Conservation (phyloP, 2,797 vertebrate species). For the Mallotus villosus region DNA sequence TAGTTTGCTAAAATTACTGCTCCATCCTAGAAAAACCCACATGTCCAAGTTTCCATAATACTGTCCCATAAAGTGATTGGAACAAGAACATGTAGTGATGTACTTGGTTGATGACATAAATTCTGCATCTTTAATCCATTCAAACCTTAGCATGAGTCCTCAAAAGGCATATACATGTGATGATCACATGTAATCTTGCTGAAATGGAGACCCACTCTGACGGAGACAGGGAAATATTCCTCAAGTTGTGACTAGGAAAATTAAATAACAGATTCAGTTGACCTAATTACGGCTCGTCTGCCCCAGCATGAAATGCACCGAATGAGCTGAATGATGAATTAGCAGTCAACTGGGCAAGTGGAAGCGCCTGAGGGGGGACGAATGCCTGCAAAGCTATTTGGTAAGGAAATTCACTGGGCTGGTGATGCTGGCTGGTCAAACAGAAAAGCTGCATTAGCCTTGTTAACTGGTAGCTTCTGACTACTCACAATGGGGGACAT, state of each 20-base stretch:
- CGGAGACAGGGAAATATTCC: conserved; percentile 21
- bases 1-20: conserved; percentile 60
- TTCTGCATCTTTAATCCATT: not conserved
- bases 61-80: no score
- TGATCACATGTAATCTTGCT: conserved; percentile 2
- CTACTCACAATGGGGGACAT: conserved; percentile 69
- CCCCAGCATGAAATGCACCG: conserved; percentile 39
- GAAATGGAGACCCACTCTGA: not conserved
- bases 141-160: not conserved
- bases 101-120: not conserved
- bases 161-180: not conserved
- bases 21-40: conserved; percentile 30
- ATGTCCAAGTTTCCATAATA: conserved; percentile 35
- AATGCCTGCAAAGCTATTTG: conserved; percentile 45
- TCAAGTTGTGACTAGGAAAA: conserved; percentile 44
- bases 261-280: conserved; percentile 59
- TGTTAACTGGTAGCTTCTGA: conserved; percentile 66
- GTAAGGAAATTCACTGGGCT: conserved; percentile 39
- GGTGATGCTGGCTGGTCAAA: conserved; percentile 25
- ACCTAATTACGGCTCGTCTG: conserved; percentile 61
- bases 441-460: conserved; percentile 47
- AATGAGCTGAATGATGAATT: conserved; percentile 54
- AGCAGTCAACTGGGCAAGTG: conserved; percentile 43
- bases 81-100: not conserved
- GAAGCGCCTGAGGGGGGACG: conserved; percentile 25